A percentile compares a stretch with the other conserved stretches of the same genome.
Evolutionary conservation across 2,888 invertebrate genomes (phyloP).

Genomic region (Gryllus longicercus): DNA sequence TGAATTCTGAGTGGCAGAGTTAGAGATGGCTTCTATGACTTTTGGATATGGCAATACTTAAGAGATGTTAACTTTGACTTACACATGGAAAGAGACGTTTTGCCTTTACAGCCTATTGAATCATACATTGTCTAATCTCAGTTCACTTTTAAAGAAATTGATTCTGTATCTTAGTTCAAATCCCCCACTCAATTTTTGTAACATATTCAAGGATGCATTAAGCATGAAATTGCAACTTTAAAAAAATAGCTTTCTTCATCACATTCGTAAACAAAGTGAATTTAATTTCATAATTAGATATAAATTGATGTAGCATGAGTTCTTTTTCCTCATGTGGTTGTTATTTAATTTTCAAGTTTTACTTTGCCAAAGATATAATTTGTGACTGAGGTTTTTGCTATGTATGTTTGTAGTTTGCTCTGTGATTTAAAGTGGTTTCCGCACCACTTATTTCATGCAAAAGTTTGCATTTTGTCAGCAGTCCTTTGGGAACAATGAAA

Average conservation of each 20-base stretch:
- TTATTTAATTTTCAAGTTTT: not conserved
- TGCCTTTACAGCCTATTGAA: not conserved
- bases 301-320: too few relatives aligned
- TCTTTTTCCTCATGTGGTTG: too few relatives aligned
- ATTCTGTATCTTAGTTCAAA: not conserved
- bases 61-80: not conserved
- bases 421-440: not conserved
- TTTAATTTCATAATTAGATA: too few relatives aligned
- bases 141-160: not conserved
- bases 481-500: conserved; percentile 3
- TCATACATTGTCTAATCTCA: not conserved
- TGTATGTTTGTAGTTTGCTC: not conserved
- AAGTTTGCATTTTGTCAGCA: conserved; percentile 5
- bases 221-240: too few relatives aligned
- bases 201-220: too few relatives aligned
- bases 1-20: not conserved
- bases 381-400: not conserved
- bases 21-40: not conserved
- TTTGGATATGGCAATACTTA: conserved; percentile 9
- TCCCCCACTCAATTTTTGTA: not conserved
- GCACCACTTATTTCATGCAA: not conserved
- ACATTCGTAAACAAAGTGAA: too few relatives aligned
- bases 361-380: not conserved
- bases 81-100: not conserved
- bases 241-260: too few relatives aligned